phyloP scores from a whole-genome alignment of 2,888 invertebrate genomes.

The Rhimphoctona megacephalus region DNA sequence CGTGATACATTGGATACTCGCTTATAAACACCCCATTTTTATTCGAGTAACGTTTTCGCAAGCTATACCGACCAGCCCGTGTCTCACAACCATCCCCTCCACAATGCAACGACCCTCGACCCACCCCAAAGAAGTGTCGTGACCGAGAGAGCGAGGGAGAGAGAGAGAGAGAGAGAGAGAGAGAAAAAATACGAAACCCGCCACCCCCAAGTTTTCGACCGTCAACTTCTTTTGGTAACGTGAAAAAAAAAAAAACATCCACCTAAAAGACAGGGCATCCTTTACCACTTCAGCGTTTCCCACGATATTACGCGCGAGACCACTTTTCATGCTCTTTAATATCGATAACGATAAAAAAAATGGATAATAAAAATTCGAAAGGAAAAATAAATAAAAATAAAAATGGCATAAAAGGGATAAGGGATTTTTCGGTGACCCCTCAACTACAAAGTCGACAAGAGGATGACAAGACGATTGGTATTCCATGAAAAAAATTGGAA shows the following conservation, averaged over 20 bases:
- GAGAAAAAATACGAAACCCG: slow-evolving; percentile 10
- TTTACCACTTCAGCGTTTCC: slow-evolving; percentile 77
- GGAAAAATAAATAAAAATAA: slow-evolving; percentile 39
- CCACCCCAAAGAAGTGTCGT: slow-evolving; percentile 41
- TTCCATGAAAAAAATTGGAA: slow-evolving; percentile 77
- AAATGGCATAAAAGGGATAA: slow-evolving; percentile 22
- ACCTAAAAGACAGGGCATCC: slow-evolving; percentile 68
- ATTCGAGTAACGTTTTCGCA: slow-evolving; percentile 83
- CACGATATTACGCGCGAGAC: slow-evolving; percentile 71
- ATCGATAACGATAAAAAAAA: slow-evolving; percentile 30
- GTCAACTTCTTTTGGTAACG: slow-evolving; percentile 54
- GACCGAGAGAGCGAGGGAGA: slow-evolving; percentile 35
- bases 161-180: neutral
- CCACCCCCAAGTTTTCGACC: slow-evolving; percentile 52
- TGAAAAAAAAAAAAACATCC: slow-evolving; percentile 20
- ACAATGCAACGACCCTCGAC: slow-evolving; percentile 45
- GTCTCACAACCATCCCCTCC: slow-evolving; percentile 44
- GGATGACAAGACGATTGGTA: slow-evolving; percentile 73
- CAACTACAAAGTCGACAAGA: slow-evolving; percentile 34
- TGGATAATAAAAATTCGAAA: slow-evolving; percentile 11
- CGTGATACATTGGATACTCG: slow-evolving; percentile 85
- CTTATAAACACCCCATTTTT: slow-evolving; percentile 85
- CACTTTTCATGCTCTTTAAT: slow-evolving; percentile 28
- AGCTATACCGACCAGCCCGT: slow-evolving; percentile 74
- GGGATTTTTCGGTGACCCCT: slow-evolving; percentile 38